These are phyloP conservation scores for Euphydryas editha DNA, from an alignment of 2,888 invertebrate species.

Conservation along the genomic window DNA sequence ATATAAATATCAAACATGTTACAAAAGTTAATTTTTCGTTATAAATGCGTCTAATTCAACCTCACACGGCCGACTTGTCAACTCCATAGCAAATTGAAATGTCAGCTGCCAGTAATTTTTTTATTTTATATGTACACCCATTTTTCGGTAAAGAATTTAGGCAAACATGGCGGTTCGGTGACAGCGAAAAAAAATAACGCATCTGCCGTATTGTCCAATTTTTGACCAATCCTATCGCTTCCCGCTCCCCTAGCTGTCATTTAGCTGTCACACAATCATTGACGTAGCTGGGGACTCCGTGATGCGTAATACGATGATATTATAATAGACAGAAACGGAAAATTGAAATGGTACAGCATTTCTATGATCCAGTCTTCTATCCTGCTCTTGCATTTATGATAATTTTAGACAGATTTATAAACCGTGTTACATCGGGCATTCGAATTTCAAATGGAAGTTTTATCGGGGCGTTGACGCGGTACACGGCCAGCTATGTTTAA, in stretches of 20 bases:
- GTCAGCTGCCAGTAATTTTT: constrained; percentile 60
- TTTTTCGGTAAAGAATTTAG: constrained; percentile 58
- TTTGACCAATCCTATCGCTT: constrained; percentile 70
- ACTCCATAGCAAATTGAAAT: constrained; percentile 66
- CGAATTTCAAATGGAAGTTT: constrained; percentile 11
- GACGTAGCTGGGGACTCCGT: constrained; percentile 22
- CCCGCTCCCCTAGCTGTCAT: constrained; percentile 81
- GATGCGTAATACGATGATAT: constrained; percentile 16
- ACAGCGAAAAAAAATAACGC: constrained; percentile 65
- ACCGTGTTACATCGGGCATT: constrained; percentile 1
- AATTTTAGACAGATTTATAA: neutral
- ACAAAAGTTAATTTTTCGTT: neutral
- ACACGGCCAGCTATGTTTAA: constrained; percentile 74
- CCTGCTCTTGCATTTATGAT: neutral
- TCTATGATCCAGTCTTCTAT: neutral
- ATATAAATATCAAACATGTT: neutral
- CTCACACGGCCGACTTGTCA: constrained; percentile 51
- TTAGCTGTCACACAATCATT: constrained; percentile 56
- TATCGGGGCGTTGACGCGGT: constrained; percentile 75
- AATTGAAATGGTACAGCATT: neutral
- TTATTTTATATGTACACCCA: constrained; percentile 48
- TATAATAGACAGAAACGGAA: constrained; percentile 3
- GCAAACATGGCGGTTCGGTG: constrained; percentile 77
- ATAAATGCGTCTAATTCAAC: neutral
- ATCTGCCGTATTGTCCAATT: constrained; percentile 81